Base-by-base conservation (phyloP, 2,113 vertebrate species). In the Panthera tigris region DNA sequence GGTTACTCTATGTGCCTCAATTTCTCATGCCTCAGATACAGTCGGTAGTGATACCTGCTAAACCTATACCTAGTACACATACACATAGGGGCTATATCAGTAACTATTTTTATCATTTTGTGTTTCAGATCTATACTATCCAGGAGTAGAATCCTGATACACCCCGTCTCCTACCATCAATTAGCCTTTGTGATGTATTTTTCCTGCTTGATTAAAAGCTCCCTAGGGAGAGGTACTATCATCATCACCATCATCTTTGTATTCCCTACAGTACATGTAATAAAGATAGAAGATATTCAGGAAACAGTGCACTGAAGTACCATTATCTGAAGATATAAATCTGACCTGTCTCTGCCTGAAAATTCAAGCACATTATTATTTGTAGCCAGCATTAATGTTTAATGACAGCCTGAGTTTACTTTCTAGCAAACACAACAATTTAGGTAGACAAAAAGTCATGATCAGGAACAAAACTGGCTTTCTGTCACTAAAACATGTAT, bases 401-500 rank as follows among this genome's bases (percentile, higher is more conserved):
- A 68, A 13, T 2, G 29, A 86, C 23, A 25, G 21, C 25, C 88
- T 63, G 16, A 88, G 50, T 52, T 89, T 88, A 93, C n/a, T 84
- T 95, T 76, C 69, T 18, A 81, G 87, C 29, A 76, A 73, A 69
- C 31, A 52, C 12, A 79, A 92, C 71, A 95, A 94, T 88, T 71
- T 86, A 90, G 92, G n/a, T 57, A 57, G 63, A 88, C 25, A 78
- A 95, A 86, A 85, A 92, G 41, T 63, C n/a, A 57, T 31, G 63
- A 94, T 79, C 29, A 91, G 73, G 25, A 84, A 41, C 41, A 91
- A 80, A 88, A 79, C 9, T 79, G 48, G 14, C n/a, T 97, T 45
- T 33, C 69, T 8, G n/a, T 66, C 80, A 91, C 31, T 71, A 93
- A 74, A 89, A 74, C 4, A 36, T 66, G 3, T 31, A 69, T 14